These are phyloP conservation scores for Lophius americanus DNA, from an alignment of 2,797 vertebrate species.

Conservation along the genomic window DNA sequence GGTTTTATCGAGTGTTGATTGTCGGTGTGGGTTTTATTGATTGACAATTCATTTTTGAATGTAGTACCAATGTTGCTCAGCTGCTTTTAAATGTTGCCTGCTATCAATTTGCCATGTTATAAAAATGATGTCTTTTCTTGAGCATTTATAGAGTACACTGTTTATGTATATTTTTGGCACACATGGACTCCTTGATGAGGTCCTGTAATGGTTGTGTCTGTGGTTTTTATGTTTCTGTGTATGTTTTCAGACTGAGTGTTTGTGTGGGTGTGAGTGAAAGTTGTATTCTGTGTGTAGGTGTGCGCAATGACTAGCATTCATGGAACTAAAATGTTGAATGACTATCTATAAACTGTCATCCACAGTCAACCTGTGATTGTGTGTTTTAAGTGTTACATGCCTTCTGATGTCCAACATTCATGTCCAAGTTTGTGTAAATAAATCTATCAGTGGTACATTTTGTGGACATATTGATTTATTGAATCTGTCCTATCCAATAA, in stretches of 20 bases:
- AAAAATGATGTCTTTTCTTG: slow-evolving; percentile 78
- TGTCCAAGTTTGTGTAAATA: slow-evolving; percentile 74
- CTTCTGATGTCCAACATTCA: slow-evolving; percentile 67
- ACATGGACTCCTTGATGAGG: slow-evolving; percentile 67
- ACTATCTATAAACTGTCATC: slow-evolving; percentile 50
- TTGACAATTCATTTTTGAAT: slow-evolving; percentile 76
- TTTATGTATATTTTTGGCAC: slow-evolving; percentile 77
- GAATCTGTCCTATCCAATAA: neutral
- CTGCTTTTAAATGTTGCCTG: slow-evolving; percentile 79
- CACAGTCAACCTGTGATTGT: slow-evolving; percentile 55
- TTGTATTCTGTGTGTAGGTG: slow-evolving; percentile 58
- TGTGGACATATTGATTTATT: slow-evolving; percentile 18
- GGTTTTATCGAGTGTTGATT: slow-evolving; percentile 53
- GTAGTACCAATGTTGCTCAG: slow-evolving; percentile 80
- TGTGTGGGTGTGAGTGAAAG: slow-evolving; percentile 30
- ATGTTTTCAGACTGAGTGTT: slow-evolving; percentile 55
- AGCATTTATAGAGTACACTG: slow-evolving; percentile 54
- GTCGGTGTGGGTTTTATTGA: slow-evolving; percentile 53
- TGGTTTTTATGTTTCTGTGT: slow-evolving; percentile 71
- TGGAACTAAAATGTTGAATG: slow-evolving; percentile 62
- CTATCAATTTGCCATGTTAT: slow-evolving; percentile 77
- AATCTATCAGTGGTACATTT: slow-evolving; percentile 65
- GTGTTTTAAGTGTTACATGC: slow-evolving; percentile 55
- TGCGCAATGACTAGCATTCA: slow-evolving; percentile 53
- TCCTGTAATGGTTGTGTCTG: slow-evolving; percentile 71